Evolutionary conservation across 1,140 invertebrate genomes (phyloP).

Genomic region (Micrasema minimum): DNA sequence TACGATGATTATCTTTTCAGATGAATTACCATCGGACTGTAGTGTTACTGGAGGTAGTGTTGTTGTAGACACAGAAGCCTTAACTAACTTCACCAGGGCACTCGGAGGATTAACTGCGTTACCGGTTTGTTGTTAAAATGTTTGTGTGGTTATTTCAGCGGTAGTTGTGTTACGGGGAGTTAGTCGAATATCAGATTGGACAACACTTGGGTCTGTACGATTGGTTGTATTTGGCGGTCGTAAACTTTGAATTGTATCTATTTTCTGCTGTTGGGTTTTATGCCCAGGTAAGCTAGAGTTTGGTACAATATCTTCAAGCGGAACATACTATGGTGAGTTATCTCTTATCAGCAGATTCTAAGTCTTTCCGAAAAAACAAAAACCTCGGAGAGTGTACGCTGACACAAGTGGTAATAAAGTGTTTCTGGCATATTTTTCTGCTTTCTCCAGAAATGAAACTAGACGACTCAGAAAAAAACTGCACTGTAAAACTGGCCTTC

Average conservation of each 20-base stretch:
- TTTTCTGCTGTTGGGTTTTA: slow-evolving; percentile 65
- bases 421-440: slow-evolving; percentile 81
- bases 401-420: slow-evolving; percentile 79
- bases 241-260: slow-evolving; percentile 60
- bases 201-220: background rate
- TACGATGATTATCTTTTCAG: slow-evolving; percentile 64
- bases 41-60: slow-evolving; percentile 62
- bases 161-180: background rate
- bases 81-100: slow-evolving; percentile 55
- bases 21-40: slow-evolving; percentile 55
- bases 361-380: slow-evolving; percentile 66
- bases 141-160: background rate
- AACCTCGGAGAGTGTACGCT: slow-evolving; percentile 78
- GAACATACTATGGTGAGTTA: slow-evolving; percentile 62
- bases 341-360: slow-evolving; percentile 55
- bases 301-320: slow-evolving; percentile 55
- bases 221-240: slow-evolving; percentile 57
- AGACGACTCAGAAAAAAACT: slow-evolving; percentile 80
- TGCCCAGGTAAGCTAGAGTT: slow-evolving; percentile 27
- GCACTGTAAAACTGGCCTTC: slow-evolving; percentile 72
- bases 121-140: background rate
- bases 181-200: background rate
- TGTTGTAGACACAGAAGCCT: slow-evolving; percentile 60
- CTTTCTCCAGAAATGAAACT: slow-evolving; percentile 80
- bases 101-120: slow-evolving; percentile 35